phyloP scores from a whole-genome alignment of 2,888 invertebrate species.

The Eilema griseolum region DNA sequence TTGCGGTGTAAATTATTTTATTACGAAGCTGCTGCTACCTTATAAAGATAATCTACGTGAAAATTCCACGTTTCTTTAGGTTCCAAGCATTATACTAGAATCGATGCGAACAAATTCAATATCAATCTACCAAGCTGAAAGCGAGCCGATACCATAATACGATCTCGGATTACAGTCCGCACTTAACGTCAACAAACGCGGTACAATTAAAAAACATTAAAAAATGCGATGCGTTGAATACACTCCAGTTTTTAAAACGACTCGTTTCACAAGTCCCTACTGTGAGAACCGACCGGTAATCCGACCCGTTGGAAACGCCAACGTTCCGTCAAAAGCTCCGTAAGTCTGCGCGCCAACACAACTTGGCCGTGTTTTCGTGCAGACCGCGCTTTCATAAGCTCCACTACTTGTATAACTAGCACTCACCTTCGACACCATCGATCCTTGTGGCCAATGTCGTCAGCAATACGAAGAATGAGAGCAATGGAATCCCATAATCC shows the following conservation, averaged over 20 bases:
- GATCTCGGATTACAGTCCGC: constrained; percentile 57
- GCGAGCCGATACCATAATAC: constrained; percentile 63
- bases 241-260: constrained; percentile 86
- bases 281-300: constrained; percentile 82
- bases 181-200: constrained; percentile 70
- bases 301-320: constrained; percentile 68
- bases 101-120: constrained; percentile 20
- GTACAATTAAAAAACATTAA: constrained; percentile 80
- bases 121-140: constrained; percentile 31
- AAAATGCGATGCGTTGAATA: constrained; percentile 82
- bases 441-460: constrained; percentile 80
- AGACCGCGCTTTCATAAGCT: constrained; percentile 83
- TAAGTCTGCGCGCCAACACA: constrained; percentile 60
- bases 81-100: constrained; percentile 18
- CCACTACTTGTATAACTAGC: constrained; percentile 66
- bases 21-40: not conserved
- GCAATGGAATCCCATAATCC: constrained; percentile 90
- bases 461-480: constrained; percentile 79
- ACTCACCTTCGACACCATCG: constrained; percentile 88
- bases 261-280: constrained; percentile 83
- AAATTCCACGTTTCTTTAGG: not conserved
- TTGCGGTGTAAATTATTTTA: not conserved
- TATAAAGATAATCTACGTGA: not conserved
- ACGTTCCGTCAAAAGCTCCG: constrained; percentile 67
- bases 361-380: constrained; percentile 67